Evolutionary conservation across 2,888 invertebrate genomes (phyloP).

Genomic region (Corbicula japonica): DNA sequence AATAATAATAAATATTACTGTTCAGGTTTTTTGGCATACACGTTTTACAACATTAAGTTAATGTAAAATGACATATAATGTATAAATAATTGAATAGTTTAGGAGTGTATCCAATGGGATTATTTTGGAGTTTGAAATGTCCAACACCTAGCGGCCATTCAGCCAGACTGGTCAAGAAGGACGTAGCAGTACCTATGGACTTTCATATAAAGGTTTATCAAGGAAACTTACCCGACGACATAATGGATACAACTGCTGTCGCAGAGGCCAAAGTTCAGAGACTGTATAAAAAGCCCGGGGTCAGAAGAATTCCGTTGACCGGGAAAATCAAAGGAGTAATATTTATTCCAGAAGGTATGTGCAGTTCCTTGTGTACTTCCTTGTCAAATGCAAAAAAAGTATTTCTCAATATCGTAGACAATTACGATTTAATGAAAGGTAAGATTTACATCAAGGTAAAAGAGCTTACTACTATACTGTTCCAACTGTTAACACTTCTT

Average conservation of each 20-base stretch:
- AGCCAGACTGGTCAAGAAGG: slow-evolving; percentile 68
- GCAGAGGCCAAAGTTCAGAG: slow-evolving; percentile 29
- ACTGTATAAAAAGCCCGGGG: slow-evolving; percentile 42
- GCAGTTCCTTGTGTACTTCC: too few species aligned
- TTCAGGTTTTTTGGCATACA: too few species aligned
- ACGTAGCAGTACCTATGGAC: slow-evolving; percentile 70
- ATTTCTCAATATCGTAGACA: too few species aligned
- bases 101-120: slow-evolving; percentile 81
- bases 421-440: too few species aligned
- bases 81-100: too few species aligned
- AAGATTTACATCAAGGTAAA: too few species aligned
- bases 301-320: slow-evolving; percentile 47
- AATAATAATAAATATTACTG: too few species aligned
- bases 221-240: slow-evolving; percentile 11
- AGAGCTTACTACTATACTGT: too few species aligned
- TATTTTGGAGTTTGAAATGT: slow-evolving; percentile 76
- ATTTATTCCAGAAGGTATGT: slow-evolving; percentile 60
- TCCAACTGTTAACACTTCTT: too few species aligned
- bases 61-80: too few species aligned
- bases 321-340: slow-evolving; percentile 49
- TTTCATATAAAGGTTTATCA: slow-evolving; percentile 65
- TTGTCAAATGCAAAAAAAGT: too few species aligned
- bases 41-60: too few species aligned
- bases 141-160: slow-evolving; percentile 49
- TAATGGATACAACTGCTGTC: neutral